Evolutionary conservation across 2,113 vertebrate genomes (phyloP), one percentile per base, ranked within the genome.

Genomic region (Glaucidium brasilianum): DNA sequence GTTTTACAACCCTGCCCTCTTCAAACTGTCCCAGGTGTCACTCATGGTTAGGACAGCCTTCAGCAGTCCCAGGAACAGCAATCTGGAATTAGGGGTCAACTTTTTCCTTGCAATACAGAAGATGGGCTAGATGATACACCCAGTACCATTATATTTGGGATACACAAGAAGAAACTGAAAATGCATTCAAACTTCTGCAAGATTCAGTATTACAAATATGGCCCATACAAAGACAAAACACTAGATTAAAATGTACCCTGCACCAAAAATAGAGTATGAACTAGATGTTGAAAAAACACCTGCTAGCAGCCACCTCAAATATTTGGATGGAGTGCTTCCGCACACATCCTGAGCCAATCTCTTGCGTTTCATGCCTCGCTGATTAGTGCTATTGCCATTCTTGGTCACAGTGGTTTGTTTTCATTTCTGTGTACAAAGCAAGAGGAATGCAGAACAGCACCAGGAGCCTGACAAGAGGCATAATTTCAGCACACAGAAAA

Each of bases 361-460:
- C 88, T 64, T 5, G 11, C 19, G 32, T 71, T 85, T 85, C 66
- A 72, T 52, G 66, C 59, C 75, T 96, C 10, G 8, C 66, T 0
- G 3, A 72, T 88, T 77, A 85, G 62, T 66, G 72, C 67, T 90
- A 90, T 85, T 96, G 92, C 94, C 94, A 96, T 95, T 97, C 95
- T 95, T 95, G 92, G 95, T 94, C 93, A 95, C 77, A 91, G 95
- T 26, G 53, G 69, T 78, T 93, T 97, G 91, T 85, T 97, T 88
- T 91, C 86, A 58, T 92, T 92, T 91, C 87, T 79, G 84, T 35
- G 49, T 72, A 95, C 58, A 82, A 89, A 95, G 94, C 45, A 85
- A 92, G 53, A 94, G 55, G 91, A 97, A 96, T 85, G 77, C 80
- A 89, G 87, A 94, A 52, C 81, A 91, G 80, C 58, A 94, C 16